A percentile compares a stretch with the other conserved stretches of the same genome.
phyloP scores from a whole-genome alignment of 2,113 vertebrate genomes.

The Bubo bubo region DNA sequence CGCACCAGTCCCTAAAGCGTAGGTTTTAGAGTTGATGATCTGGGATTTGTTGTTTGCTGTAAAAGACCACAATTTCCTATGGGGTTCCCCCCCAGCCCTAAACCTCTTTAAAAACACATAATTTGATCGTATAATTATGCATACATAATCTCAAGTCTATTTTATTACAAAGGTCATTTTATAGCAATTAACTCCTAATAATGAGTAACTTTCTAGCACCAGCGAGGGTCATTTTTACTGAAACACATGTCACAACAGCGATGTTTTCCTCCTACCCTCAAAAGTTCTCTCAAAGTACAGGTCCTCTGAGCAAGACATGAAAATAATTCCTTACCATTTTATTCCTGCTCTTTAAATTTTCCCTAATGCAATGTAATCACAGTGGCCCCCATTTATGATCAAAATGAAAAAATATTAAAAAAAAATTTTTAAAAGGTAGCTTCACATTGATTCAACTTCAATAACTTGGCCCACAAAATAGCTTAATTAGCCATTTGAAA shows the following conservation, averaged over 20 bases:
- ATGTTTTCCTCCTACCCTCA: neutral
- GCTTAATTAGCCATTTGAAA: slow-evolving; percentile 39
- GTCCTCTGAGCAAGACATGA: neutral
- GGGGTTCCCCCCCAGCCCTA: neutral
- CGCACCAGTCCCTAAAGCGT: fast-evolving
- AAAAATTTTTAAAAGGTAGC: neutral
- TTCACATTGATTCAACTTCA: neutral
- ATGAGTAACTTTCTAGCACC: neutral
- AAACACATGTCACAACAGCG: fast-evolving
- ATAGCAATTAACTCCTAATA: neutral
- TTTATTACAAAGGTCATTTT: neutral
- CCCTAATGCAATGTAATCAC: neutral
- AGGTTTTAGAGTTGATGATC: neutral
- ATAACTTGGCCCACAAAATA: neutral
- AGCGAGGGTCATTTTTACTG: neutral
- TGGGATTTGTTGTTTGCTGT: neutral
- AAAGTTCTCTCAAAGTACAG: neutral
- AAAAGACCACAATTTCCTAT: neutral
- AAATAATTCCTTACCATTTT: neutral
- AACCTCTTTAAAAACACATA: neutral
- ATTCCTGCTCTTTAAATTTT: neutral
- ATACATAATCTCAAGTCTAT: neutral
- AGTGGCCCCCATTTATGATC: neutral
- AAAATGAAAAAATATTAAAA: neutral
- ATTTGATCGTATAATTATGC: neutral